Conservation (phyloP, 2,797 vertebrate species). For the Notolabrus celidotus region DNA sequence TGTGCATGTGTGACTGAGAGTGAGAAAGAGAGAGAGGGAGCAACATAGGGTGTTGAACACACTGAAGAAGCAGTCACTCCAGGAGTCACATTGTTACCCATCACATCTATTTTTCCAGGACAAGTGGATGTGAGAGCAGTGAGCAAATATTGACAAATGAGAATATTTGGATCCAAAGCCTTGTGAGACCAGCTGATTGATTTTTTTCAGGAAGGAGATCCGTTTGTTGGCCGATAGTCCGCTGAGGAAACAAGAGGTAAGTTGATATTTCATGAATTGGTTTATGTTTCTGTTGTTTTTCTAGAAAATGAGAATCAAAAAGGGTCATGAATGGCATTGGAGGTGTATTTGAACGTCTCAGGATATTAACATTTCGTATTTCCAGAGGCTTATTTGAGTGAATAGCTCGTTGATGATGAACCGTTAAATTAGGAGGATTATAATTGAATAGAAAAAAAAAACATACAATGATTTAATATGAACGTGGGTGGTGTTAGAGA, state of each 20-base stretch:
- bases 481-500: background rate
- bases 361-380: background rate
- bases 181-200: constrained; percentile 54
- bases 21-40: constrained; percentile 24
- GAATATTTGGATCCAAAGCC: constrained; percentile 44
- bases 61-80: constrained; percentile 53
- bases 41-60: constrained; percentile 13
- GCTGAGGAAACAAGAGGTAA: constrained; percentile 65
- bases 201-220: constrained; percentile 44
- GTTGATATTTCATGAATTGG: constrained; percentile 40
- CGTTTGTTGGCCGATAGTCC: constrained; percentile 36
- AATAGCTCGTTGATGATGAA: background rate
- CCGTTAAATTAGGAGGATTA: background rate
- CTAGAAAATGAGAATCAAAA: background rate
- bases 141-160: constrained; percentile 62
- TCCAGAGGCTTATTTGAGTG: background rate
- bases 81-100: constrained; percentile 53
- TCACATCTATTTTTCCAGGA: constrained; percentile 40
- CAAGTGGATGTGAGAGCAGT: constrained; percentile 36
- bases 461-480: background rate
- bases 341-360: background rate
- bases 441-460: background rate
- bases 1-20: background rate
- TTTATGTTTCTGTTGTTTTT: constrained; percentile 1
- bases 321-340: no score